Conservation (phyloP, 2,797 vertebrate genomes). For the Sebastolobus altivelis region DNA sequence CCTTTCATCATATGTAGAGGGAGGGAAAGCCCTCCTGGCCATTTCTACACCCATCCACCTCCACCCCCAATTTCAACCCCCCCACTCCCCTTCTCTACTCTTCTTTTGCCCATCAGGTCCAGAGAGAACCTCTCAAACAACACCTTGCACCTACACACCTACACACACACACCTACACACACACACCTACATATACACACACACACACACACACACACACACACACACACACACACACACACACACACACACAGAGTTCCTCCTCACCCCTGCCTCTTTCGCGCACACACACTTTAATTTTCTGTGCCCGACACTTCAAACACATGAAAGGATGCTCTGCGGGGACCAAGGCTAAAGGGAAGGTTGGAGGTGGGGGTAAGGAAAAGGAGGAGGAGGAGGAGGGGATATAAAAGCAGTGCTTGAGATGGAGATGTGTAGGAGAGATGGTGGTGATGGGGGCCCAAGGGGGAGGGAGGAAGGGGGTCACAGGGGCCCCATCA, state of each 20-base stretch:
- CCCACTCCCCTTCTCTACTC: slow-evolving; percentile 43
- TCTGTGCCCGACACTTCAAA: slow-evolving; percentile 88
- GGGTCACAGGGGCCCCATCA: slow-evolving; percentile 68
- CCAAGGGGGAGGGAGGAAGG: slow-evolving; percentile 32
- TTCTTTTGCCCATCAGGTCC: slow-evolving; percentile 79
- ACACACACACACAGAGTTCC: slow-evolving; percentile 46
- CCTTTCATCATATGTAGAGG: slow-evolving; percentile 81
- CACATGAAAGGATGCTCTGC: slow-evolving; percentile 88
- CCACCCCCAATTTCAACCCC: slow-evolving; percentile 39
- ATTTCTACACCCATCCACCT: slow-evolving; percentile 65
- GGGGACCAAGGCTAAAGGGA: slow-evolving; percentile 84
- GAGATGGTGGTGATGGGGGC: slow-evolving; percentile 56
- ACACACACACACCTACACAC: slow-evolving; percentile 52
- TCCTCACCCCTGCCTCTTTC: slow-evolving; percentile 69
- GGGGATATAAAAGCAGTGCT: slow-evolving; percentile 77
- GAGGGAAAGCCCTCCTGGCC: slow-evolving; percentile 76
- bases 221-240: slow-evolving; percentile 41
- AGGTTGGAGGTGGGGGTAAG: slow-evolving; percentile 67
- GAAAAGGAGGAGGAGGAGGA: slow-evolving; percentile 43
- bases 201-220: too few species aligned
- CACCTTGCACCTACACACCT: slow-evolving; percentile 70
- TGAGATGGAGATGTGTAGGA: slow-evolving; percentile 67
- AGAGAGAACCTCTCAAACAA: slow-evolving; percentile 76
- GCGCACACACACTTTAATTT: slow-evolving; percentile 85
- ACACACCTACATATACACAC: slow-evolving; percentile 16